Conservation (phyloP, 2,113 vertebrate species). For the Castor canadensis region DNA sequence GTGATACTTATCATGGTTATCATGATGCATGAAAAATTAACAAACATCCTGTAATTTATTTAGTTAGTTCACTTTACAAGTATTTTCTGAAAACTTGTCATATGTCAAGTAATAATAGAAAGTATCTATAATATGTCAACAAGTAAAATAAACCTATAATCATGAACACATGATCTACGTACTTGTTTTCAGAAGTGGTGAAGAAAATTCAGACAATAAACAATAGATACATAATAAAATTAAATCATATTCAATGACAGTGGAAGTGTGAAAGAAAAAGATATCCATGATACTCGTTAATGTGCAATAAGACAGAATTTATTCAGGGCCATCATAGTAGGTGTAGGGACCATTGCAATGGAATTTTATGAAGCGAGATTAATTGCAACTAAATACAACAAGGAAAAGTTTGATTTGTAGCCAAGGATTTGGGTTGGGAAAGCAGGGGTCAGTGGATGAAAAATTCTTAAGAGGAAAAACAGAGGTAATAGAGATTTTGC, state of each 20-base stretch:
- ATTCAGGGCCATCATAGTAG: background rate
- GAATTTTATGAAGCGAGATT: background rate
- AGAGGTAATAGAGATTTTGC: background rate
- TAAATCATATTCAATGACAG: background rate
- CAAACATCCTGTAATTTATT: background rate
- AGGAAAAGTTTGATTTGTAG: background rate
- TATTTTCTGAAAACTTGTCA: background rate
- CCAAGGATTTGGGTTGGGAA: background rate
- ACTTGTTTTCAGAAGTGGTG: background rate
- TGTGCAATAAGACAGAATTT: background rate
- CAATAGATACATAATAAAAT: background rate
- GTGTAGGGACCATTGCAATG: accelerated
- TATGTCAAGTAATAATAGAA: background rate
- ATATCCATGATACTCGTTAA: background rate
- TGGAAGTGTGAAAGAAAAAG: background rate
- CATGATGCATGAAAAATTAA: background rate
- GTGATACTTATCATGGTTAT: background rate
- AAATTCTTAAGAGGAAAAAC: background rate
- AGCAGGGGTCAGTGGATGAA: background rate
- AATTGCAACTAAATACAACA: background rate
- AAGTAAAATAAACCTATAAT: background rate
- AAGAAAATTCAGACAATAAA: background rate
- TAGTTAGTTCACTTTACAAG: background rate
- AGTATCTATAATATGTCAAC: background rate
- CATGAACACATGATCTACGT: background rate